A percentile compares a stretch with the other conserved stretches of the same genome.
Conservation (phyloP, 1,140 invertebrate species). For the Heliconius himera region DNA sequence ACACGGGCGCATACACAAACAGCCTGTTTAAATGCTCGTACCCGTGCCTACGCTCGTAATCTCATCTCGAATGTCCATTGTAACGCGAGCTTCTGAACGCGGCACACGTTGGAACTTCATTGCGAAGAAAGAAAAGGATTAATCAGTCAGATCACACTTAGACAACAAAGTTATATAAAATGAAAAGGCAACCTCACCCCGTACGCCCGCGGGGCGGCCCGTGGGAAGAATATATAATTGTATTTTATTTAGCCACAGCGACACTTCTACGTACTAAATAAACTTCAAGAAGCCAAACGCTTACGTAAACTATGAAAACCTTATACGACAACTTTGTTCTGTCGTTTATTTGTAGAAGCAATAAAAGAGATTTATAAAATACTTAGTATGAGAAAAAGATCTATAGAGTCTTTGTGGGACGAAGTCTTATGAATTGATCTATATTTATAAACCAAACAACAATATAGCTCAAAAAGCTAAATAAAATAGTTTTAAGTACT, state of each 20-base stretch:
- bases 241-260: not conserved
- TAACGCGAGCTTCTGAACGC: too few species aligned
- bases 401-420: too few species aligned
- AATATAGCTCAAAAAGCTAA: too few species aligned
- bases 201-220: not conserved
- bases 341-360: not conserved
- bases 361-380: not conserved
- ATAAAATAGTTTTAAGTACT: too few species aligned
- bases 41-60: too few species aligned
- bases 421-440: too few species aligned
- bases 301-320: not conserved
- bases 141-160: not conserved
- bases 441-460: too few species aligned
- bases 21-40: too few species aligned
- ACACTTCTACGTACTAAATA: not conserved
- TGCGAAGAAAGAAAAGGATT: not conserved
- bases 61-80: too few species aligned
- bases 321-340: not conserved
- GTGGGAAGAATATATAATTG: not conserved
- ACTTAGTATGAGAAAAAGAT: not conserved
- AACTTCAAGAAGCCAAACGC: not conserved
- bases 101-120: not conserved
- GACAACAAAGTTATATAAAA: not conserved
- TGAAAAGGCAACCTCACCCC: not conserved
- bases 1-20: too few species aligned